These are phyloP conservation scores for Corythornis cristatus DNA, from an alignment of 2,113 vertebrate species.

Conservation along the genomic window DNA sequence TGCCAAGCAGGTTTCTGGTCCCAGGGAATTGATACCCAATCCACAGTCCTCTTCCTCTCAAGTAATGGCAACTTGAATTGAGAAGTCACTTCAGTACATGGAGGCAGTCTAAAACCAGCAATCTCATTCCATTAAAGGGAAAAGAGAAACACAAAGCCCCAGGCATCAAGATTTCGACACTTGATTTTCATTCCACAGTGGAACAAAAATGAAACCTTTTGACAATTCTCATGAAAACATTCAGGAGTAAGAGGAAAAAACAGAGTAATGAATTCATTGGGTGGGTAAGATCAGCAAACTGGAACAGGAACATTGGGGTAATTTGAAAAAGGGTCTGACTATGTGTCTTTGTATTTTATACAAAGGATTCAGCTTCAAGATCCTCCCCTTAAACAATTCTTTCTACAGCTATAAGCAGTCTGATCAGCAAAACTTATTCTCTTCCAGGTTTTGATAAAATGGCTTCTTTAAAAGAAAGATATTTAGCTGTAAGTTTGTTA, in stretches of 20 bases:
- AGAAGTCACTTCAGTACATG: not conserved
- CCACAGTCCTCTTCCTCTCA: not conserved
- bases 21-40: not conserved
- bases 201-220: slow-evolving; percentile 22
- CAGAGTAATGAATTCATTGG: not conserved
- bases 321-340: not conserved
- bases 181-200: slow-evolving; percentile 10
- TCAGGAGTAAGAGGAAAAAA: not conserved
- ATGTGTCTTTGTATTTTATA: not conserved
- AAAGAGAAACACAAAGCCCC: not conserved
- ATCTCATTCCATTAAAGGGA: not conserved
- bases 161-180: not conserved
- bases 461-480: not conserved
- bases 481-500: not conserved
- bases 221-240: not conserved
- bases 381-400: not conserved
- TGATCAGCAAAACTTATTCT: not conserved
- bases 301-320: not conserved
- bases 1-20: not conserved
- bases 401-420: not conserved
- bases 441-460: not conserved
- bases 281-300: not conserved
- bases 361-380: not conserved
- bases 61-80: not conserved
- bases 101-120: not conserved